These are phyloP conservation scores for Intellagama lesueurii DNA, from an alignment of 2,797 vertebrate species.

Conservation along the genomic window DNA sequence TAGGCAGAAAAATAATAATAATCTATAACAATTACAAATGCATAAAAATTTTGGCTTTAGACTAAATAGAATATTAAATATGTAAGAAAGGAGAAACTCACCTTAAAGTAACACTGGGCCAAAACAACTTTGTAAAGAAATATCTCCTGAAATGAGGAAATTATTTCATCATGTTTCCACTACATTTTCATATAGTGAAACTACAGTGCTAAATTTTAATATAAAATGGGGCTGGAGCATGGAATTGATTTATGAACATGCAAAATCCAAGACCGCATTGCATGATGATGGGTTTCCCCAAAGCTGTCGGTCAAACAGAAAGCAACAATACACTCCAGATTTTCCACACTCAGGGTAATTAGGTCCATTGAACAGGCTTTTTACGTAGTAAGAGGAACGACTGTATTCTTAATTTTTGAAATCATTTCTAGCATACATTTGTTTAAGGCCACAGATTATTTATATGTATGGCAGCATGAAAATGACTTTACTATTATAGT, in stretches of 20 bases:
- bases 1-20: not conserved
- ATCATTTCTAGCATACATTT: not conserved
- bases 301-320: not conserved
- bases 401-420: not conserved
- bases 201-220: not conserved
- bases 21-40: not conserved
- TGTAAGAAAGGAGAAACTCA: not conserved
- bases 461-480: too few species aligned
- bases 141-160: not conserved
- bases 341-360: not conserved
- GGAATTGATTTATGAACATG: not conserved
- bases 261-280: not conserved
- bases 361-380: not conserved
- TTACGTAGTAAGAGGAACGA: not conserved
- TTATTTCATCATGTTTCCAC: not conserved
- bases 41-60: not conserved
- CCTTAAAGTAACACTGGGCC: not conserved
- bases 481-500: conserved; percentile 2
- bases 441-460: not conserved
- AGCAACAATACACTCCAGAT: not conserved
- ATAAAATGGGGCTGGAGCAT: too few species aligned
- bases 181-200: too few species aligned
- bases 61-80: not conserved
- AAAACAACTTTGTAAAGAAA: not conserved
- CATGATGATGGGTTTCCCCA: too few species aligned